Percentiles rank a stretch among this genome's conserved stretches.
phyloP scores from a whole-genome alignment of 2,797 vertebrate species.

The Tiaroga cobitis region DNA sequence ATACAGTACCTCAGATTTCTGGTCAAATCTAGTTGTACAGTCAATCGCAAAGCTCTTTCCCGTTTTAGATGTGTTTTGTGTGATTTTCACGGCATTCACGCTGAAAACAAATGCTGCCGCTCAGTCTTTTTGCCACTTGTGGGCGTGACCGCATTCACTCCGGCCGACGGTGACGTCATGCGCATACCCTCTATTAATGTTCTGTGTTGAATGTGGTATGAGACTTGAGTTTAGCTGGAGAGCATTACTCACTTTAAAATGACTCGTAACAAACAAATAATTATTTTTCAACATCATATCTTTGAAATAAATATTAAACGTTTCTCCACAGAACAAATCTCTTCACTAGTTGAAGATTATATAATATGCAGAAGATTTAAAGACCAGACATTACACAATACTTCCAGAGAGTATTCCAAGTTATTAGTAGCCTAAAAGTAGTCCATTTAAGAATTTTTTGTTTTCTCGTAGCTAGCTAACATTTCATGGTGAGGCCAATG shows the following conservation, averaged over 20 bases:
- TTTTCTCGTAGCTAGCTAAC: not conserved
- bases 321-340: not conserved
- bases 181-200: too few species aligned
- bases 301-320: not conserved
- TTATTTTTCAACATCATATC: not conserved
- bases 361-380: not conserved
- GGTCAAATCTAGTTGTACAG: too few species aligned
- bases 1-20: too few species aligned
- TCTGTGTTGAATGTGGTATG: conserved; percentile 27
- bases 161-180: too few species aligned
- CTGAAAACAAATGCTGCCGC: too few species aligned
- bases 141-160: too few species aligned
- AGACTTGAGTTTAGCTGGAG: conserved; percentile 20
- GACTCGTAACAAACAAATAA: conserved; percentile 34
- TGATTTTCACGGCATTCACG: too few species aligned
- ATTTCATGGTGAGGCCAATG: not conserved
- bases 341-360: not conserved
- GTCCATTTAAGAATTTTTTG: too few species aligned
- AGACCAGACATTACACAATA: too few species aligned
- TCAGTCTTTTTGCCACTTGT: too few species aligned
- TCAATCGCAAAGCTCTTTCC: too few species aligned
- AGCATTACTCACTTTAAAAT: conserved; percentile 20
- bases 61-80: too few species aligned
- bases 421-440: not conserved
- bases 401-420: not conserved